Base-by-base conservation (phyloP, 2,888 invertebrate genomes). In the Drosophila tanythrix region DNA sequence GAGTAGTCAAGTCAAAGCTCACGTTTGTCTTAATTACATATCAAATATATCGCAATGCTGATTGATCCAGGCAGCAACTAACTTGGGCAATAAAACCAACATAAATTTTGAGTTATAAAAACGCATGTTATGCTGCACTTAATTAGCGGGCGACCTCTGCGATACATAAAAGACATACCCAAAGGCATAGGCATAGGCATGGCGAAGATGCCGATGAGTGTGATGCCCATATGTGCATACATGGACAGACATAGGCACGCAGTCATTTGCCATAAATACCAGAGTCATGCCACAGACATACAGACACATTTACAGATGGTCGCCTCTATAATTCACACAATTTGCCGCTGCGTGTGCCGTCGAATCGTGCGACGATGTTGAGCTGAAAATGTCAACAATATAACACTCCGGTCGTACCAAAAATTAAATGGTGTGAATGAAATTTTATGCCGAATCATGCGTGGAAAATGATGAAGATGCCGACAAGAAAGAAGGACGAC, bases 401-500 rank as follows among this genome's bases (percentile, higher is more conserved):
- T 72, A 79, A 70, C 83, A 75, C 57, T 21, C 40, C 67, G 21
- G 36, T 35, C 64, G 64, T 62, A 81, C 43, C 67, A 11, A 60
- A 90, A 89, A 89, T 90, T 77, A 90, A 88, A 90, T 88, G 87
- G 87, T 88, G 87, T 89, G 90, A 88, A 88, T 74, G 79, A 87
- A 88, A 88, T 88, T 90, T 90, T 88, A 88, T 88, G 87, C 90
- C 89, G 90, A 88, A 87, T 88, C 90, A 88, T 88, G 87, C 90
- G 76, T 90, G 88, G 76, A 75, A 89, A 80, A 87, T 88, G 89
- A 89, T 89, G 89, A 89, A 83, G 86, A 72, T 89, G 90, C 81
- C 89, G 70, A 53, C 64, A 64, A 74, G 61, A 36, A 38, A 27
- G 15, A 53, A 65, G 25, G 43, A 53, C 33, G 6, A 33, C 13